Percentiles rank a stretch among this genome's conserved stretches.
Evolutionary conservation across 1,140 invertebrate genomes (phyloP).

Genomic region (Sycophila sp.): DNA sequence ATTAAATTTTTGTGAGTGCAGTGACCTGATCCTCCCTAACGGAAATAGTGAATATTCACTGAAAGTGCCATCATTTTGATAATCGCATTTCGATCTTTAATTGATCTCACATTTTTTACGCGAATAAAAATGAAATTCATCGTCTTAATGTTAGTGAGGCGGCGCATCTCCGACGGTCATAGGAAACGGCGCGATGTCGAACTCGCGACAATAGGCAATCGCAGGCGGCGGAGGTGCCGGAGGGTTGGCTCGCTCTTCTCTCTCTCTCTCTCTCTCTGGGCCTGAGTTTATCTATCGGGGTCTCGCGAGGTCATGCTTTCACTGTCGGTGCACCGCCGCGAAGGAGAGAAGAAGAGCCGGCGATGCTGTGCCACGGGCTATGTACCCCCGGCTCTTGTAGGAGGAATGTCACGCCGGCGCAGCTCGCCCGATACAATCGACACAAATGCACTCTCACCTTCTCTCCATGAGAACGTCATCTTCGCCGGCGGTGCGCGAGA

Average conservation of each 20-base stretch:
- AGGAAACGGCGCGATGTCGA: background rate
- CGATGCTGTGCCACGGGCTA: too few relatives aligned
- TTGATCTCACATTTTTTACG: too few relatives aligned
- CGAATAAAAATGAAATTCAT: too few relatives aligned
- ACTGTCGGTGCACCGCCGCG: background rate
- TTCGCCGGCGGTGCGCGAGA: too few relatives aligned
- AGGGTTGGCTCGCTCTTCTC: background rate
- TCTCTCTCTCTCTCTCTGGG: background rate
- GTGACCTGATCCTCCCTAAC: too few relatives aligned
- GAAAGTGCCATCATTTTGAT: too few relatives aligned
- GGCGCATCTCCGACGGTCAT: too few relatives aligned
- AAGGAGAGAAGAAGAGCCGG: background rate
- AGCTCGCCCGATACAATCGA: background rate
- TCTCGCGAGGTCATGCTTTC: conserved; percentile 18
- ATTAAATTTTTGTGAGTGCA: too few relatives aligned
- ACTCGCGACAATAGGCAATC: background rate
- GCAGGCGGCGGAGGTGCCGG: background rate
- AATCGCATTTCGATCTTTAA: too few relatives aligned
- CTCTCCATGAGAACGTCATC: background rate
- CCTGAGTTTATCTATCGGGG: background rate
- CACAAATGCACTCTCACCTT: conserved; percentile 1
- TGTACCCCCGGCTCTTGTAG: too few relatives aligned
- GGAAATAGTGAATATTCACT: too few relatives aligned
- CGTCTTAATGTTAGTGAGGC: too few relatives aligned
- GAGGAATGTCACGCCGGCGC: conserved; percentile 1